Evolutionary conservation across 2,113 vertebrate species (phyloP), one percentile per base, ranked within the genome.

Genomic region (Ginglymostoma cirratum): DNA sequence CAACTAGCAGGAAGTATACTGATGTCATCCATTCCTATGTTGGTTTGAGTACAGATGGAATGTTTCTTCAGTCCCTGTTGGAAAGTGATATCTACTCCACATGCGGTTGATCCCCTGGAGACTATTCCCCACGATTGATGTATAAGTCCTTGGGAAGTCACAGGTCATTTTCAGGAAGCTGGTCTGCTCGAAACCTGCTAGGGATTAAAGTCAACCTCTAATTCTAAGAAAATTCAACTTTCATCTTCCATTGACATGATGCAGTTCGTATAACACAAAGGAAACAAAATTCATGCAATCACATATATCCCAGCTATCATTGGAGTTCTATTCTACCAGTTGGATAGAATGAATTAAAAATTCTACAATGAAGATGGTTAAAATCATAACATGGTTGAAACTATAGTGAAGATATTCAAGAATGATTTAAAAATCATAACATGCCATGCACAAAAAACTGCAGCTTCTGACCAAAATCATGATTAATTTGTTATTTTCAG

Each of bases 401-500:
- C 12, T 52, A 52, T 5, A 5, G 14, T 66, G 89, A 65, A 92
- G 55, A 65, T 92, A 34, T 92, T 17, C 4, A 34, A 21, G n/a
- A 34, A 17, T 38, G 14, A 34, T 34, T 65, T 65, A 4, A 52
- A 65, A 65, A 92, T 55, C 8, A 65, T 19, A 5, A 65, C 34
- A 65, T 94, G 55, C 19, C n/a, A 55, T 67, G 21, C 42, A 5
- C n/a, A 61, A 65, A 92, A 92, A 15, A 12, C 61, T 94, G 61
- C n/a, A 94, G 66, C 66, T 55, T 69, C 27, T 94, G 34, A 69
- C 92, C n/a, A 67, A 67, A 67, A 93, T 93, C 67, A 21, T 42
- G 65, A 66, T 93, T 67, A 38, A 94, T 94, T 21, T 94, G 65
- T 94, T 67, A 70, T n/a, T 94, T 94, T 70, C 66, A 42, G n/a